Conservation (phyloP, 2,888 invertebrate species). For the Drosophila neutralis region DNA sequence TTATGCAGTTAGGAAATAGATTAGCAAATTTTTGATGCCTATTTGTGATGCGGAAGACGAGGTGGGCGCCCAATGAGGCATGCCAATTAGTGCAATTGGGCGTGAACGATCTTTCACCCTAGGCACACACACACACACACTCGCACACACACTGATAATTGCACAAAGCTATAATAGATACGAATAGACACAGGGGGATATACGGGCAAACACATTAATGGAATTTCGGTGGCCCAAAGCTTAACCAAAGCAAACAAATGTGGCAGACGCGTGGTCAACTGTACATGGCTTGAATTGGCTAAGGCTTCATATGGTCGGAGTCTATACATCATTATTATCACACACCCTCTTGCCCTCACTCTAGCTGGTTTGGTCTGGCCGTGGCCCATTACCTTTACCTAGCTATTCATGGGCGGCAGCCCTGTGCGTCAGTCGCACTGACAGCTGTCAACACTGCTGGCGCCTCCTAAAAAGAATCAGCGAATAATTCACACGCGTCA, state of each 20-base stretch:
- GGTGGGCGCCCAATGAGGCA: conserved; percentile 54
- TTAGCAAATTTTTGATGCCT: conserved; percentile 35
- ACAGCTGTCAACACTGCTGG: conserved; percentile 62
- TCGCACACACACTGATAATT: conserved; percentile 15
- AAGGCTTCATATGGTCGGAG: not conserved
- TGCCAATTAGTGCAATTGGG: conserved; percentile 72
- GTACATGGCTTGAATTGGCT: conserved; percentile 35
- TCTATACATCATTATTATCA: conserved; percentile 19
- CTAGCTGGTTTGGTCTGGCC: conserved; percentile 4
- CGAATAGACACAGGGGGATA: conserved; percentile 9
- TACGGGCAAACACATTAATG: conserved; percentile 40
- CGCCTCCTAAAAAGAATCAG: conserved; percentile 51
- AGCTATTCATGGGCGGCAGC: conserved; percentile 7
- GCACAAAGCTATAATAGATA: not conserved
- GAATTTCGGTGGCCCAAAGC: conserved; percentile 33
- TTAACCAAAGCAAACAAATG: conserved; percentile 9
- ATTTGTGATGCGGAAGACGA: not conserved
- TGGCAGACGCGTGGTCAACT: conserved; percentile 15
- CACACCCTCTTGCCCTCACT: not conserved
- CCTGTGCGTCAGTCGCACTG: conserved; percentile 44
- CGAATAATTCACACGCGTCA: conserved; percentile 50
- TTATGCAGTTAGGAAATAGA: conserved; percentile 52
- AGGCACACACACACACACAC: conserved; percentile 32
- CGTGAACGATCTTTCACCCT: conserved; percentile 59
- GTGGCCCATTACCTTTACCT: conserved; percentile 26